These are phyloP conservation scores for Cryptomyrus ogoouensis DNA, from an alignment of 2,113 vertebrate species.

Conservation along the genomic window DNA sequence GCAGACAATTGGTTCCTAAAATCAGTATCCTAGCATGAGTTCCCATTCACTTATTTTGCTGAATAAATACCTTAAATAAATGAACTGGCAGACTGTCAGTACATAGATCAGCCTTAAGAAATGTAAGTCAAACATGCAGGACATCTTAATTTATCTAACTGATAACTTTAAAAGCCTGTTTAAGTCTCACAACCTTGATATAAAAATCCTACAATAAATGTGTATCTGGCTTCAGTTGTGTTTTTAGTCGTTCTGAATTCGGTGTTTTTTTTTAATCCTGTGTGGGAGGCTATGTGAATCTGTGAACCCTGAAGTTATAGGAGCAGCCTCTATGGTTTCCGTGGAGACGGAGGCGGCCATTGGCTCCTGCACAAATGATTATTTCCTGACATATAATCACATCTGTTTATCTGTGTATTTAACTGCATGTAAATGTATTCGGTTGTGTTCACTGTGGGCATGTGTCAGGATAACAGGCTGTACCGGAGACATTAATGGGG, in stretches of 20 bases:
- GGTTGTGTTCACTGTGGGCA: background rate
- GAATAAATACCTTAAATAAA: background rate
- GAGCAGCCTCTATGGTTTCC: background rate
- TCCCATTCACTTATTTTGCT: background rate
- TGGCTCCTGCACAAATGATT: background rate
- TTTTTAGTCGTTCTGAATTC: background rate
- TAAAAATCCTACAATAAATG: background rate
- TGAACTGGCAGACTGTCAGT: background rate
- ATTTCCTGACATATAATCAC: background rate
- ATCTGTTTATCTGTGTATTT: background rate
- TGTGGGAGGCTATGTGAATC: constrained; percentile 1
- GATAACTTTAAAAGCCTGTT: background rate
- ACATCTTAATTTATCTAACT: background rate
- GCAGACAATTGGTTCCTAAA: background rate
- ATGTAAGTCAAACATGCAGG: background rate
- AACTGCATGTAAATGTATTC: background rate
- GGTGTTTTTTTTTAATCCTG: background rate
- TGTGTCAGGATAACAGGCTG: background rate
- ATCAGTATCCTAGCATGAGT: background rate
- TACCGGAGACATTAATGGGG: constrained; percentile 42
- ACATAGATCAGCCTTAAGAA: background rate
- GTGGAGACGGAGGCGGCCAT: background rate
- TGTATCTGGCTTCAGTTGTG: background rate
- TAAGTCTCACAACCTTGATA: background rate
- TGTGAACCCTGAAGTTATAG: background rate